A percentile compares a stretch with the other conserved stretches of the same genome.
phyloP scores from a whole-genome alignment of 2,113 vertebrate genomes.

The Melanerpes formicivorus region DNA sequence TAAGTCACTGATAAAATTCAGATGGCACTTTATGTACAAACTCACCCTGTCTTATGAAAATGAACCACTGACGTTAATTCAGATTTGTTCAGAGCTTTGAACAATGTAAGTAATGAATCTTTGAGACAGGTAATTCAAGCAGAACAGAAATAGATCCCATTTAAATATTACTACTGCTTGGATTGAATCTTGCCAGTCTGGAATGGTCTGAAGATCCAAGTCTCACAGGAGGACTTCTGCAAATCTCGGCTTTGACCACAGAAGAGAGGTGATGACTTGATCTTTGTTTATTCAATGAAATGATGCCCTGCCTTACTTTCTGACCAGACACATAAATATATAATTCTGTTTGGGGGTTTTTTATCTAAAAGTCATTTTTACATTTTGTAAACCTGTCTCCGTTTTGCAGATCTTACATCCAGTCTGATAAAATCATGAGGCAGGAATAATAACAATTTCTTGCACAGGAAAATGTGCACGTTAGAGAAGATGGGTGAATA shows the following conservation, averaged over 20 bases:
- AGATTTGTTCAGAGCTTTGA: constrained; percentile 12
- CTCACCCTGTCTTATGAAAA: constrained; percentile 29
- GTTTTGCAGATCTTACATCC: background rate
- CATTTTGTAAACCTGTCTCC: background rate
- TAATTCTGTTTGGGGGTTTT: background rate
- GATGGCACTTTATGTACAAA: background rate
- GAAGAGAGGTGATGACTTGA: background rate
- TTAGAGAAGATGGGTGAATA: constrained; percentile 35
- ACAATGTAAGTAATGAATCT: constrained; percentile 37
- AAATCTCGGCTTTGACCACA: background rate
- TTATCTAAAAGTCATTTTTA: background rate
- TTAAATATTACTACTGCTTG: constrained; percentile 33
- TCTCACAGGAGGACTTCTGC: background rate
- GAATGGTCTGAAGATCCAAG: constrained; percentile 32
- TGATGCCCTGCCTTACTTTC: background rate
- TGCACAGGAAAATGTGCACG: constrained; percentile 5
- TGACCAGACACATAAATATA: background rate
- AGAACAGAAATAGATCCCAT: constrained; percentile 45
- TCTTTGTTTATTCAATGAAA: constrained; percentile 13
- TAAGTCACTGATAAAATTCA: constrained; percentile 11
- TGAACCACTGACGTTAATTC: constrained; percentile 35
- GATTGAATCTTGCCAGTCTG: constrained; percentile 40
- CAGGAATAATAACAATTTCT: constrained; percentile 31
- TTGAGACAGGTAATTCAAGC: constrained; percentile 56
- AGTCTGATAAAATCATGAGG: constrained; percentile 44